Base-by-base conservation (phyloP, 1,140 invertebrate genomes). In the Trichomalopsis sarcophagae region DNA sequence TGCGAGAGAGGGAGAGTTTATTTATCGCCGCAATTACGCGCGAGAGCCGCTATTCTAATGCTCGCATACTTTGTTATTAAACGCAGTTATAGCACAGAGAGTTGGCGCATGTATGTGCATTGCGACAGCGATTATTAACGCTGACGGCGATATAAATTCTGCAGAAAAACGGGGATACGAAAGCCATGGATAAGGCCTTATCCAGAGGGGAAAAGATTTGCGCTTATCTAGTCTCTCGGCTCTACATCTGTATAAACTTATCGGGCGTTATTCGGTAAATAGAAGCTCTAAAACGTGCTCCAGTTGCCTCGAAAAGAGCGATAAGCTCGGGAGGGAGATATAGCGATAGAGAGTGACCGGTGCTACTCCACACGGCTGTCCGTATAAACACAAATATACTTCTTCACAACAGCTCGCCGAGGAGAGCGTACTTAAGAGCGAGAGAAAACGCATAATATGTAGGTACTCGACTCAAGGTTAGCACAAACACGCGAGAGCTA, bases 21-120 rank as follows among this genome's bases (percentile, higher is more conserved):
- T 69, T 80, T 27, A 80, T 80, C 11, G 66, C 17, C 9, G 33
- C 21, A 44, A 80, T 80, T 80, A 69, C 21, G 21, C 5, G 55
- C 17, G 55, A 17, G 17, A 14, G 55, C 14, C 3, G 47, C 47
- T 14, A 50, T 50, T 50, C 47, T 17, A 14, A 17, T 50, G 10
- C n/a, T 21, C 10, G 1, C 27, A n/a, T n/a, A n/a, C 55, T 62
- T 62, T 62, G 55, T 62, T 62, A 62, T 62, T 62, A 62, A 62
- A n/a, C 21, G 55, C 55, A 27, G 27, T 27, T 27, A n/a, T 36
- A n/a, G 14, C 14, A 27, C 27, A 27, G 27, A 27, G 27, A 27
- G 27, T 27, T 27, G 1, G 27, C 27, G 27, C 7, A 21, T 21
- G 21, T n/a, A 6, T 7, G 7, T 6, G 10, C 17, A 62, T 62